These are phyloP conservation scores for Drosophila differens DNA, from an alignment of 2,888 invertebrate species.

Conservation along the genomic window DNA sequence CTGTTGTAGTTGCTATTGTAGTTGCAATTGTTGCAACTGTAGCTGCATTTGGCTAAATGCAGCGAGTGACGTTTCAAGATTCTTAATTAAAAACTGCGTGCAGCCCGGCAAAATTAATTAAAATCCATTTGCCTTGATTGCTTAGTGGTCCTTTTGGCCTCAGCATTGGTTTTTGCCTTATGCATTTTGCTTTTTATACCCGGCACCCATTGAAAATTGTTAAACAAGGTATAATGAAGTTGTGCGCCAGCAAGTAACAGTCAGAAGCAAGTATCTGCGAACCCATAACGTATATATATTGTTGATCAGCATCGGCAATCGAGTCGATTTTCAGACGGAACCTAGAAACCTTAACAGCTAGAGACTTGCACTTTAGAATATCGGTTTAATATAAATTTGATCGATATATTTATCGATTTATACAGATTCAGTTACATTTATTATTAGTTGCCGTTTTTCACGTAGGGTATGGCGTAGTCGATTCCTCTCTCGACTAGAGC, in stretches of 20 bases:
- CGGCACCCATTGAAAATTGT: neutral
- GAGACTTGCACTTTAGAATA: neutral
- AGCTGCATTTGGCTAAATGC: conserved; percentile 31
- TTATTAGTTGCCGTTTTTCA: neutral
- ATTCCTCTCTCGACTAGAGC: neutral
- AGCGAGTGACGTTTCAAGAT: conserved; percentile 52
- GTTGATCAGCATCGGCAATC: neutral
- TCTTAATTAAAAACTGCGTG: conserved; percentile 73
- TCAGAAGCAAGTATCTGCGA: neutral
- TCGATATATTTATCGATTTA: neutral
- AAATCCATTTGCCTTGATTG: conserved; percentile 77
- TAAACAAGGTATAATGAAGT: neutral
- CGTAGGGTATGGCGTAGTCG: neutral
- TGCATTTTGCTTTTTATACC: neutral
- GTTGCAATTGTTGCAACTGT: conserved; percentile 2
- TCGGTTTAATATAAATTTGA: neutral
- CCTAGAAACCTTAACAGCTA: neutral
- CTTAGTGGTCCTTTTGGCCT: conserved; percentile 36
- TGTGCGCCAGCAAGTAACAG: neutral
- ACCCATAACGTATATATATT: neutral
- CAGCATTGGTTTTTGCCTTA: conserved; percentile 5
- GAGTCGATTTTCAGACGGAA: neutral
- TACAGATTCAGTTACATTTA: neutral
- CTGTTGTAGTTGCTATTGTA: conserved; percentile 13
- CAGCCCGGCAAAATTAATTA: conserved; percentile 73